Evolutionary conservation across 2,113 vertebrate species (phyloP), one percentile per base, ranked within the genome.

Genomic region (Coracopsis vasa): DNA sequence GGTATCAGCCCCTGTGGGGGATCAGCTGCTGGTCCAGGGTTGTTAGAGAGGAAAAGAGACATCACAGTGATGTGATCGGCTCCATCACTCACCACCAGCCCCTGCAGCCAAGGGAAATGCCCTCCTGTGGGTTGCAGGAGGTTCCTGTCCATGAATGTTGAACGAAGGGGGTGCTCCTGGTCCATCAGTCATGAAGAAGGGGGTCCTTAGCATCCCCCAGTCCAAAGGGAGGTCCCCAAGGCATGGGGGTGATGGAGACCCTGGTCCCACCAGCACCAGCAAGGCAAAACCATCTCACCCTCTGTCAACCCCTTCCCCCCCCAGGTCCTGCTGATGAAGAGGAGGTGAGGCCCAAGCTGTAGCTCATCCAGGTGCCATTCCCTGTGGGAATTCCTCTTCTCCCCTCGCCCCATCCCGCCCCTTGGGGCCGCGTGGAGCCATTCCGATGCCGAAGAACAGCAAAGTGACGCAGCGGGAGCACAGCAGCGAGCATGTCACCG

Each of bases 381-480:
- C 62, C 87, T 4, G 56, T 0, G 7, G 93, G 75, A 54, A 25
- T 9, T 23, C 29, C 1, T 3, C 78, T 80, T 48, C 48, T 10
- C 13, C 79, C 6, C 28, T 14, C 7, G 0, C 6, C 67, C 58
- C 66, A 4, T 21, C 92, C 37, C 8, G 3, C 10, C 71, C 77
- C n/a, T 19, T 2, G 92, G 89, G 95, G 92, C 89, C 11, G 0
- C 17, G 23, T 4, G 29, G 16, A 90, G 50, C 81, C 67, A 3
- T 16, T 95, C 92, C 42, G 5, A 99, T 99, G 99, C 99, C 99
- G 61, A 99, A 99, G 97, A 99, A 99, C 97, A 99, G 99, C 98
- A 99, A 99, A 94, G 99, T 99, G 95, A 99, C 99, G 8, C 99
- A 99, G 98, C 97, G 98, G 28, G 99, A 99, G 97, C 99, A 99